phyloP scores from a whole-genome alignment of 2,113 vertebrate species.

The Pachypanchax playfairii region DNA sequence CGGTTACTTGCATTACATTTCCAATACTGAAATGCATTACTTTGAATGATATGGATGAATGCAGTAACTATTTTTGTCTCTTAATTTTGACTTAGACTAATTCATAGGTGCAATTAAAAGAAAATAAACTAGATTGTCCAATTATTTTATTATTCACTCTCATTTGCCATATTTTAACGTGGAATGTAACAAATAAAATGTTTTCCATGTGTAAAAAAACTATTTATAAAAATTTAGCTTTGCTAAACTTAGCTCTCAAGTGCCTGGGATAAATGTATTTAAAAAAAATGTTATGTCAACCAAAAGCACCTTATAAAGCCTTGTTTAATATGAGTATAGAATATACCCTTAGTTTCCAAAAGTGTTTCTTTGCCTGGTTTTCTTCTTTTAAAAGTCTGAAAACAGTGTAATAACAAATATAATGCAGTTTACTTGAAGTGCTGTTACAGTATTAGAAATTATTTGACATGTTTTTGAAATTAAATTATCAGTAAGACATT shows the following conservation, averaged over 20 bases:
- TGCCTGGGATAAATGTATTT: conserved; percentile 59
- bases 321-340: conserved; percentile 7
- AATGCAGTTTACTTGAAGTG: background rate
- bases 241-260: conserved; percentile 48
- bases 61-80: background rate
- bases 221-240: conserved; percentile 15
- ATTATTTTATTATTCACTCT: background rate
- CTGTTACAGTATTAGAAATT: background rate
- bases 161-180: conserved; percentile 7
- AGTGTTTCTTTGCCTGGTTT: conserved; percentile 9
- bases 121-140: background rate
- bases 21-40: background rate
- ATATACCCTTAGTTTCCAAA: background rate
- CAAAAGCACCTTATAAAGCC: conserved; percentile 40
- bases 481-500: conserved; percentile 27
- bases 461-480: conserved; percentile 23
- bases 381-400: conserved; percentile 9
- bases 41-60: conserved; percentile 26
- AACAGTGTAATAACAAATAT: conserved; percentile 10
- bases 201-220: conserved; percentile 5
- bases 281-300: conserved; percentile 38
- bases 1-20: conserved; percentile 15
- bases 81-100: background rate
- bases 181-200: conserved; percentile 5
- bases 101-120: background rate